Conservation (phyloP, 2,797 vertebrate species). For the Meriones psammophilus region DNA sequence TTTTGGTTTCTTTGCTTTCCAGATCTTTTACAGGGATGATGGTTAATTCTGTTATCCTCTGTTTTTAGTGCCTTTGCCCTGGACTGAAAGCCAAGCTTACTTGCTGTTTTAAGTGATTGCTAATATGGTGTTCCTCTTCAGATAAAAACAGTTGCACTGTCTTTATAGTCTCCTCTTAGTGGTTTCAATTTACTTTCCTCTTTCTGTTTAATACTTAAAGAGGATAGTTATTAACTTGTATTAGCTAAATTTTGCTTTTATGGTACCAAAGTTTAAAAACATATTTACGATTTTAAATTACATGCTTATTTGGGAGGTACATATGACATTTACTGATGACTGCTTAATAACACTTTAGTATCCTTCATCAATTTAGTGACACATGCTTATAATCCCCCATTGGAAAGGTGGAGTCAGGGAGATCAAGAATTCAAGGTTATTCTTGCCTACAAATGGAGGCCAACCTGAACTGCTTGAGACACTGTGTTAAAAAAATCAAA, state of each 20-base stretch:
- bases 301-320: neutral
- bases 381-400: neutral
- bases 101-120: conserved; percentile 40
- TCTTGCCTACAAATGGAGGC: neutral
- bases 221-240: conserved; percentile 37
- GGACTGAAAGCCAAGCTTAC: neutral
- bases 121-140: conserved; percentile 3
- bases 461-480: neutral
- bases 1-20: neutral
- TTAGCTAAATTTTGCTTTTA: conserved; percentile 57
- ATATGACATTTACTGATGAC: conserved; percentile 28
- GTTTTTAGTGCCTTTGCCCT: neutral
- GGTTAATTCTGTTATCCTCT: neutral
- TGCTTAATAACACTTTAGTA: conserved; percentile 47
- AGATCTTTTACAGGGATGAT: conserved; percentile 19
- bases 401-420: neutral
- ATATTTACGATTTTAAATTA: conserved; percentile 54
- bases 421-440: neutral
- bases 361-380: neutral
- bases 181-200: conserved; percentile 37
- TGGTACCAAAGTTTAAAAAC: conserved; percentile 58
- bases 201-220: neutral
- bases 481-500: neutral
- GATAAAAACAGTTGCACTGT: conserved; percentile 28
- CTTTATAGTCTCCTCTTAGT: neutral